phyloP scores from a whole-genome alignment of 2,797 vertebrate genomes.

The Phoebastria nigripes region DNA sequence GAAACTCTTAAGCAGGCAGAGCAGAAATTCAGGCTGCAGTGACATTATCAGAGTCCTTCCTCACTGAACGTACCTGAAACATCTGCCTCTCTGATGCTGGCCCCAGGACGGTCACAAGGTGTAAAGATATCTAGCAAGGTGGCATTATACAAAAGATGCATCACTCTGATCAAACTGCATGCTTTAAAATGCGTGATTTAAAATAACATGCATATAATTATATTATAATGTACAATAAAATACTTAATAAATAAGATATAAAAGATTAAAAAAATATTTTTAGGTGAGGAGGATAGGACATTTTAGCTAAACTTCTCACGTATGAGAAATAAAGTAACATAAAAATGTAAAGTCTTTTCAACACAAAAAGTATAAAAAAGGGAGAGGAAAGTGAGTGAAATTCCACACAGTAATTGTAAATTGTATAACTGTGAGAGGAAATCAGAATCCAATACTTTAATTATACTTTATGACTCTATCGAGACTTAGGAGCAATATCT shows the following conservation, averaged over 20 bases:
- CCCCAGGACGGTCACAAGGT: fast-evolving
- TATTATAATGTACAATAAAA: background rate
- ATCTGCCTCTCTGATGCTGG: background rate
- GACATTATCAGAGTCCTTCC: background rate
- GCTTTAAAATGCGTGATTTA: background rate
- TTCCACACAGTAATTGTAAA: background rate
- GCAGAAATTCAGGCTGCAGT: background rate
- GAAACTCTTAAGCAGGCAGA: background rate
- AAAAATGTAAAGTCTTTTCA: background rate
- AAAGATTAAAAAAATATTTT: background rate
- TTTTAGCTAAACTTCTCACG: fast-evolving
- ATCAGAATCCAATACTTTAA: background rate
- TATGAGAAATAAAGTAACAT: background rate
- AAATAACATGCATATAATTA: background rate
- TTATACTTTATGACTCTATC: background rate
- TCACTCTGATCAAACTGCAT: background rate
- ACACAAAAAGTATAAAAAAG: background rate
- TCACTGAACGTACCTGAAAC: background rate
- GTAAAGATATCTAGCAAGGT: background rate
- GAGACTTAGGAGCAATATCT: background rate
- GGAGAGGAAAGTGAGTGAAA: background rate
- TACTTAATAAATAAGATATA: background rate
- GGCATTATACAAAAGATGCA: background rate
- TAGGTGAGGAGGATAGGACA: background rate
- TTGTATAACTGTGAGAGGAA: background rate